phyloP scores from a whole-genome alignment of 1,140 invertebrate species.

The Ceratosolen solmsi region DNA sequence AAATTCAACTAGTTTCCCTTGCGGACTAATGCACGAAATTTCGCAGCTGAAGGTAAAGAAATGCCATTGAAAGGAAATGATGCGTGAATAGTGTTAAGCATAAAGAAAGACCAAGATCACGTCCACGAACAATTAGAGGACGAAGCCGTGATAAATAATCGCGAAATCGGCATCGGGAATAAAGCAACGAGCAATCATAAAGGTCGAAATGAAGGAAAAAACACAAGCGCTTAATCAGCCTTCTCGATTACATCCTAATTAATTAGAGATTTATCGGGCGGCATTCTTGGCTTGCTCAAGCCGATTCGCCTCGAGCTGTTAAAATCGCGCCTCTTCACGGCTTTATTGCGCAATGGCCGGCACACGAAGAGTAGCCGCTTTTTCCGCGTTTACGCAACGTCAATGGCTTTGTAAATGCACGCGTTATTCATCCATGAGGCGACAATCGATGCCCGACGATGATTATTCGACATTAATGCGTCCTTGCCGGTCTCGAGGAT shows the following conservation, averaged over 20 bases:
- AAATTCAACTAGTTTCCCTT: background rate
- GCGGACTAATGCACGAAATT: background rate
- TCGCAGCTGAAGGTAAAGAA: background rate
- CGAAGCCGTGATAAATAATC: background rate
- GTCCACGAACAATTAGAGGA: background rate
- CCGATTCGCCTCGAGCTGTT: constrained; percentile 2
- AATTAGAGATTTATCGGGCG: constrained; percentile 30
- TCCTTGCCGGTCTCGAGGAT: constrained; percentile 33
- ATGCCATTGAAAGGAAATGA: background rate
- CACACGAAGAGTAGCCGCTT: constrained; percentile 1
- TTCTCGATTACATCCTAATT: constrained; percentile 11
- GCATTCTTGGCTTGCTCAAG: constrained; percentile 18
- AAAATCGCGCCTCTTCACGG: constrained; percentile 16
- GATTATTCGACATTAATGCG: constrained; percentile 33
- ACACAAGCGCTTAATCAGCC: background rate
- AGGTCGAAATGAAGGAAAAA: background rate
- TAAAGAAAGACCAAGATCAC: background rate
- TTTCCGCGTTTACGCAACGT: constrained; percentile 42
- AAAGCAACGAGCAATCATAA: background rate
- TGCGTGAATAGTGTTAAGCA: too few species aligned
- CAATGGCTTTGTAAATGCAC: background rate
- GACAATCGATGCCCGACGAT: constrained; percentile 14
- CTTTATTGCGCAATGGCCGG: constrained; percentile 32
- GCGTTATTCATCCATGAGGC: background rate
- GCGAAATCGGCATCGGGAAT: background rate